Evolutionary conservation across 1,140 invertebrate species (phyloP), one percentile per base, ranked within the genome.

Genomic region (Daktulosphaira vitifoliae): DNA sequence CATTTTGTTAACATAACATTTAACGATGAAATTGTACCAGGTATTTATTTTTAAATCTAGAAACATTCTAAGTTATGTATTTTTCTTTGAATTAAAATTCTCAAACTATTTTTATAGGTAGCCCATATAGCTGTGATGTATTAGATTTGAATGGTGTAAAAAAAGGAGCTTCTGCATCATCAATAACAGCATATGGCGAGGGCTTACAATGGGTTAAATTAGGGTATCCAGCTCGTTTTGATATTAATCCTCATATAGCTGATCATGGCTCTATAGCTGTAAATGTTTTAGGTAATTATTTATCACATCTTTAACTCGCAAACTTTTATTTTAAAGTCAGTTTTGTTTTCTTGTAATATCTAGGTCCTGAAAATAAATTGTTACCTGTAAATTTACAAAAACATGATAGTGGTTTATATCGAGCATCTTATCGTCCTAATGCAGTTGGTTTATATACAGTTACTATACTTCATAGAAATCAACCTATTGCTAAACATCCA

Each of bases 1-100:
- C 96, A 99, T 77, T 93, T 87, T 72, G 90, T 98, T 3, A 95
- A 93, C 71, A 95, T 98, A 65, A 92, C 89, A 8, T 98, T 98
- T 76, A 98, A 98, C 72, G 93, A 96, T 68, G 89, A 95, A 71
- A 82, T 88, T 62, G 89, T 96, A 9, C 88, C 89, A 69, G 81
- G 84, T 85, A 67, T 65, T 33, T 6, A 33, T 6, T 6, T 20
- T 65, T 23, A 52, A 8, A 18, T 20, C 3, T 11, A 13, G n/a
- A 16, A 29, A 49, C 23, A 65, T n/a, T n/a, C n/a, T n/a, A n/a
- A n/a, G n/a, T n/a, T n/a, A n/a, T n/a, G n/a, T n/a, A 16, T 39
- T 64, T 13, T 9, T 13, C 16, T 7, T 29, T 46, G 22, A 0
- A 9, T 52, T 18, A 18, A 42, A n/a, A 13, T 29, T 23, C 2